Evolutionary conservation across 2,797 vertebrate species (phyloP).

Genomic region (Ataeniobius toweri): DNA sequence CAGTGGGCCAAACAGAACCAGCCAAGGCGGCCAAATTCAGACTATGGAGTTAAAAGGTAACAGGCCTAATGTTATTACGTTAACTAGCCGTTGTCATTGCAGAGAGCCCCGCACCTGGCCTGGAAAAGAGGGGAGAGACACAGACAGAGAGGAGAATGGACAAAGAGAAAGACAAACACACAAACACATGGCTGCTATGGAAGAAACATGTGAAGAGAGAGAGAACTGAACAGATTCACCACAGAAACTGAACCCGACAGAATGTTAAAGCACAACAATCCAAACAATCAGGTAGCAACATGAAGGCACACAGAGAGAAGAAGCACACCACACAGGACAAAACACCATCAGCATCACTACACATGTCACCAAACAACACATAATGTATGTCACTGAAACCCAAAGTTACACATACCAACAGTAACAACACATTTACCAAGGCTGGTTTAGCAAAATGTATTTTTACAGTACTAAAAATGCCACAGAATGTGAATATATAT

Average conservation of each 20-base stretch:
- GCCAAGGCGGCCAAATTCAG: conserved; percentile 55
- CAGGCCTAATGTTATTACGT: conserved; percentile 73
- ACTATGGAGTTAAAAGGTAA: conserved; percentile 31
- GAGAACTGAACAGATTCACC: conserved; percentile 51
- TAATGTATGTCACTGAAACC: background rate
- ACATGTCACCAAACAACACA: conserved; percentile 19
- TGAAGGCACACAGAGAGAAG: conserved; percentile 27
- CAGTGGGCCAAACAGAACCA: conserved; percentile 55
- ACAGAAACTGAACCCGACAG: conserved; percentile 40
- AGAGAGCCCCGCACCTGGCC: conserved; percentile 62
- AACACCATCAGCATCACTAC: conserved; percentile 24
- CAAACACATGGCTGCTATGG: conserved; percentile 26
- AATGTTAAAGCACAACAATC: conserved; percentile 37
- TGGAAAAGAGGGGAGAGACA: conserved; percentile 66
- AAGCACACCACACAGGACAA: conserved; percentile 19
- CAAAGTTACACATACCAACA: background rate
- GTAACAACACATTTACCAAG: background rate
- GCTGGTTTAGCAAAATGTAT: background rate
- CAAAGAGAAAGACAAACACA: conserved; percentile 42
- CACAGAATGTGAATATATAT: too few relatives aligned
- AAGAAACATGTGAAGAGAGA: conserved; percentile 14
- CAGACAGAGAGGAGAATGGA: conserved; percentile 44
- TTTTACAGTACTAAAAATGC: background rate
- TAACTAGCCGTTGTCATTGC: conserved; percentile 70
- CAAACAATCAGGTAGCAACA: conserved; percentile 26